Conservation (phyloP, 2,797 vertebrate species). For the Valencia hispanica region DNA sequence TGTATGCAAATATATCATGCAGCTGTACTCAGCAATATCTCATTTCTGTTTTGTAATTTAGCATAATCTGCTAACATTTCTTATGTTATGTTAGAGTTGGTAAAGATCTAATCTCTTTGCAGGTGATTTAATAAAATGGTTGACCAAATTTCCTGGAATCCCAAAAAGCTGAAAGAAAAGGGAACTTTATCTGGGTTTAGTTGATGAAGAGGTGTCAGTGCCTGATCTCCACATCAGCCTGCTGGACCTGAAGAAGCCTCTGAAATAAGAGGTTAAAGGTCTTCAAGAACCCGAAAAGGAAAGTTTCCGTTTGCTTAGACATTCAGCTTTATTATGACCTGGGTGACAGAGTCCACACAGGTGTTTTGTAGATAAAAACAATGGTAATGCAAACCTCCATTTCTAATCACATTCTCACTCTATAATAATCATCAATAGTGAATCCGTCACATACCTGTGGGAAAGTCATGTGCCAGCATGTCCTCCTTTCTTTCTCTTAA, state of each 20-base stretch:
- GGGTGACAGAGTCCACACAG: background rate
- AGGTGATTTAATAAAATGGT: background rate
- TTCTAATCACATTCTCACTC: background rate
- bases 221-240: background rate
- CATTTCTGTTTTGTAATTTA: background rate
- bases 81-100: background rate
- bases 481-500: constrained; percentile 23
- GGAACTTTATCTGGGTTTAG: background rate
- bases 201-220: background rate
- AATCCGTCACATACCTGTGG: constrained; percentile 65
- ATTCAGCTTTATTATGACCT: background rate
- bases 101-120: background rate
- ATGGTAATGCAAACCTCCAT: background rate
- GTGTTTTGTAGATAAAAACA: background rate
- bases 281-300: background rate
- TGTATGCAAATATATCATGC: background rate
- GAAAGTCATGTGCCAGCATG: constrained; percentile 44
- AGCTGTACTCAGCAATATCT: background rate
- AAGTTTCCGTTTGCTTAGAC: background rate
- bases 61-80: background rate
- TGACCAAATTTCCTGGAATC: background rate
- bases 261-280: background rate
- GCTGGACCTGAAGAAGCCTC: background rate
- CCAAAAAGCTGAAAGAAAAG: background rate
- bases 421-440: background rate